Conservation (phyloP, 1,140 invertebrate species). For the Tetragnatha versicolor region DNA sequence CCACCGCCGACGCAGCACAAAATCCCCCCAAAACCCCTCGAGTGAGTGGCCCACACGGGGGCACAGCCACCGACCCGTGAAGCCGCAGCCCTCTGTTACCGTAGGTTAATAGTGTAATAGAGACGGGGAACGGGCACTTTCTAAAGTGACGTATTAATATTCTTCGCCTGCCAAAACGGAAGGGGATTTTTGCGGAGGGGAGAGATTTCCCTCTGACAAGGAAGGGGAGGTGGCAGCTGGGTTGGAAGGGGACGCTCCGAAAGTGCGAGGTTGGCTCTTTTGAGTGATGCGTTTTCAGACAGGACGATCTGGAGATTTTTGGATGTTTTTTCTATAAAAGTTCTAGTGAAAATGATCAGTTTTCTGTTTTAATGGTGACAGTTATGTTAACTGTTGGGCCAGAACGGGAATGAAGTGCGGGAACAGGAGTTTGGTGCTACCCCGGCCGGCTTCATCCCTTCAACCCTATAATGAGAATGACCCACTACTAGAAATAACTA, state of each 20-base stretch:
- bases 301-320: neutral
- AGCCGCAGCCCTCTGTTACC: conserved; percentile 42
- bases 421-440: too few relatives aligned
- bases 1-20: neutral
- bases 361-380: too few relatives aligned
- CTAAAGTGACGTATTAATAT: conserved; percentile 55
- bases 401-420: too few relatives aligned
- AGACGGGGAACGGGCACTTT: conserved; percentile 14
- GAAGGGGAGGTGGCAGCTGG: conserved; percentile 35
- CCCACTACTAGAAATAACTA: too few relatives aligned
- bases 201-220: conserved; percentile 29
- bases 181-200: conserved; percentile 18
- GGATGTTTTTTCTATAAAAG: too few relatives aligned
- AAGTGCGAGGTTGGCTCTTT: neutral
- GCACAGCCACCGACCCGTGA: conserved; percentile 30
- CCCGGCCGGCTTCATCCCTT: too few relatives aligned
- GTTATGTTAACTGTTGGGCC: too few relatives aligned
- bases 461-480: too few relatives aligned
- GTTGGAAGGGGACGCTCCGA: neutral
- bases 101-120: conserved; percentile 49
- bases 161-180: conserved; percentile 46
- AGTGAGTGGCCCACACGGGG: too few relatives aligned
- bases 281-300: conserved; percentile 11
- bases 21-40: neutral
- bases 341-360: too few relatives aligned